phyloP scores from a whole-genome alignment of 1,140 invertebrate species.

The Cydia pomonella region DNA sequence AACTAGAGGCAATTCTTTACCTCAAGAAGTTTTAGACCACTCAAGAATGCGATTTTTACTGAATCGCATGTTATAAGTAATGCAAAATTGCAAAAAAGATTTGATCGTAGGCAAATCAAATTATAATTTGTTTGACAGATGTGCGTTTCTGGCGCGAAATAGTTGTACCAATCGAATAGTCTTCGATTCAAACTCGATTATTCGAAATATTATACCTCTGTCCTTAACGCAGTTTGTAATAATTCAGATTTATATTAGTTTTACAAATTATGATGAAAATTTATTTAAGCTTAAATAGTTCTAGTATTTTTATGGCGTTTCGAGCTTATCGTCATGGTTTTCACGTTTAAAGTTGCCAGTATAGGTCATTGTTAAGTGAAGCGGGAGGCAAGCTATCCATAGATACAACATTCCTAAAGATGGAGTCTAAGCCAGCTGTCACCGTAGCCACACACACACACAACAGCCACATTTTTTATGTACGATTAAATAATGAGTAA shows the following conservation, averaged over 20 bases:
- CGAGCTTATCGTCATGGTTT: too few species aligned
- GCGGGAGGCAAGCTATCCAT: too few species aligned
- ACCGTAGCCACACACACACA: too few species aligned
- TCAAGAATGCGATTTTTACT: background rate
- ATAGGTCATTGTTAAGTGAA: too few species aligned
- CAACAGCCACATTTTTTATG: too few species aligned
- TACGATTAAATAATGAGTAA: too few species aligned
- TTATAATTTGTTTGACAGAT: constrained; percentile 44
- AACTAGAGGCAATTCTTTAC: background rate
- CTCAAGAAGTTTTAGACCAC: background rate
- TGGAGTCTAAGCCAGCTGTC: too few species aligned
- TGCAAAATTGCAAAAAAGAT: constrained; percentile 24
- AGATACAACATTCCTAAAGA: too few species aligned
- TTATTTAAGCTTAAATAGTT: too few species aligned
- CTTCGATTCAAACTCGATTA: constrained; percentile 4
- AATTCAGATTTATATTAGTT: background rate
- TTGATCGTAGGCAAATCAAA: background rate
- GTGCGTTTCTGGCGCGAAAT: constrained; percentile 61
- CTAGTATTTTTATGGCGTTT: too few species aligned
- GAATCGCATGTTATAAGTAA: background rate
- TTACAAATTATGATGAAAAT: background rate
- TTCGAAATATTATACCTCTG: background rate
- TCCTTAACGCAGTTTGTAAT: background rate
- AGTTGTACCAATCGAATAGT: background rate
- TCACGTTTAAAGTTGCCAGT: too few species aligned